phyloP scores from a whole-genome alignment of 2,888 invertebrate genomes.

The Nasonia oneida region DNA sequence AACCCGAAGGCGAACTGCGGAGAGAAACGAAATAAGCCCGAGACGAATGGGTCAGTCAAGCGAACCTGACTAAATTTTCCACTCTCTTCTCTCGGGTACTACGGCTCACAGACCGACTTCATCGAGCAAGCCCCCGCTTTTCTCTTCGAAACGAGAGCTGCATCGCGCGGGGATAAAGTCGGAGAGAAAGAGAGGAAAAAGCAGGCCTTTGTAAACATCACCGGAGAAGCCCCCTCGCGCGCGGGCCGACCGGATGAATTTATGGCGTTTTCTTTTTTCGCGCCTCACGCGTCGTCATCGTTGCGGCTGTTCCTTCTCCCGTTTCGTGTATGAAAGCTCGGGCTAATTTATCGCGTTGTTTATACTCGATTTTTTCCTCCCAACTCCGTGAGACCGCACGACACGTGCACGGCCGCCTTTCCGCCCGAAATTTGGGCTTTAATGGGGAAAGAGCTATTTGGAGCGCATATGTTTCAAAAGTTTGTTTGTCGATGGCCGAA shows the following conservation, averaged over 20 bases:
- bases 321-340: background rate
- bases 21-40: slow-evolving; percentile 66
- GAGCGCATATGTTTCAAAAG: background rate
- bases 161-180: background rate
- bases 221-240: background rate
- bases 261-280: slow-evolving; percentile 14
- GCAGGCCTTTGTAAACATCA: background rate
- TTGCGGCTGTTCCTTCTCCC: background rate
- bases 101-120: too few relatives aligned
- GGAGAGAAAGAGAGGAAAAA: background rate
- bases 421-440: background rate
- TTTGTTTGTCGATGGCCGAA: background rate
- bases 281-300: background rate
- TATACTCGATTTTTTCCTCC: slow-evolving; percentile 16
- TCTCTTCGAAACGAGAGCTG: background rate
- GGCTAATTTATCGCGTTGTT: slow-evolving; percentile 36
- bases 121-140: background rate
- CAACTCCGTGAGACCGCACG: background rate
- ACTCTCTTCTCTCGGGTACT: background rate
- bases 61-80: slow-evolving; percentile 54
- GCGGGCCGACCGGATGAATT: slow-evolving; percentile 11
- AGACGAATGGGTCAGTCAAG: slow-evolving; percentile 74
- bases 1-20: background rate
- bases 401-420: background rate
- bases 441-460: background rate